Conservation (phyloP, 2,113 vertebrate species). For the Clarias macrocephalus region DNA sequence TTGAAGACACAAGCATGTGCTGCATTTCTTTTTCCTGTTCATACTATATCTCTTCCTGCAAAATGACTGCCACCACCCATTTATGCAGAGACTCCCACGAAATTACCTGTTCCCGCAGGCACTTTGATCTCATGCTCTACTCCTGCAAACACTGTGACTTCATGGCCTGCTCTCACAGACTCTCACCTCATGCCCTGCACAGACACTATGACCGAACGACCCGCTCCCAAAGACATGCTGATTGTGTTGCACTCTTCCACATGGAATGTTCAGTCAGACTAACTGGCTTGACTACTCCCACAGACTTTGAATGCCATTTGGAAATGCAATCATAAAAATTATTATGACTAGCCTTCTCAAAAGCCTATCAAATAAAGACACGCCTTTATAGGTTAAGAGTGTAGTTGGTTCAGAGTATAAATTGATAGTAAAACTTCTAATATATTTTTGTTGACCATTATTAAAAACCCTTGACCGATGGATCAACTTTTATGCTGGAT, state of each 20-base stretch:
- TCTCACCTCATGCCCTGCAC: background rate
- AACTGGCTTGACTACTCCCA: background rate
- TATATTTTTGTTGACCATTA: background rate
- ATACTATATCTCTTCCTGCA: background rate
- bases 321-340: background rate
- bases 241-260: background rate
- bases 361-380: background rate
- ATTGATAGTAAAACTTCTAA: background rate
- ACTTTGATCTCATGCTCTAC: background rate
- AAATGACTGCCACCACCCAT: background rate
- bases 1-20: background rate
- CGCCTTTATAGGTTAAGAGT: background rate
- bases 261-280: no score
- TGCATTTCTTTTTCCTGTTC: background rate
- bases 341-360: background rate
- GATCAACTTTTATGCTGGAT: background rate
- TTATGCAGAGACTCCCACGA: background rate
- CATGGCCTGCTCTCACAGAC: background rate
- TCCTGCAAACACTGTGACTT: background rate
- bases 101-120: background rate
- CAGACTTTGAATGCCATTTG: background rate
- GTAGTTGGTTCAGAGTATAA: background rate
- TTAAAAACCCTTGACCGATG: background rate
- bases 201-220: background rate
- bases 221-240: background rate